phyloP scores from a whole-genome alignment of 1,140 invertebrate genomes.

The Bombus balteatus region DNA sequence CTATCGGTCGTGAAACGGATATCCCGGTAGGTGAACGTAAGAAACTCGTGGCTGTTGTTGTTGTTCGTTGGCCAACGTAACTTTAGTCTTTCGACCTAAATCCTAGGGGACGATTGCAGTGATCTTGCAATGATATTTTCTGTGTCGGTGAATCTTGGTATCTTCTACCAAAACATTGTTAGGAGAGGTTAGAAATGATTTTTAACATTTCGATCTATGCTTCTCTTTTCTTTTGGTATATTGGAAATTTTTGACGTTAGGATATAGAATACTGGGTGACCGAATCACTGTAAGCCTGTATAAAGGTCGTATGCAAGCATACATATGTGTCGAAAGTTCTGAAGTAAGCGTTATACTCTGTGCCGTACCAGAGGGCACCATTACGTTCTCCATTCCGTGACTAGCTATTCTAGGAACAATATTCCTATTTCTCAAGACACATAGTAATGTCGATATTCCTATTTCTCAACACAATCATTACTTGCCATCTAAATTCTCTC shows the following conservation, averaged over 20 bases:
- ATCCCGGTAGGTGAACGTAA: neutral
- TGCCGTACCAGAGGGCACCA: no score
- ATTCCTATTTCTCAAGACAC: no score
- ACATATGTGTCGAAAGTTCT: neutral
- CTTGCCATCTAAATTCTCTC: neutral
- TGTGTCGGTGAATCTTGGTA: neutral
- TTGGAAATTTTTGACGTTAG: neutral
- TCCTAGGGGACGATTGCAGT: neutral
- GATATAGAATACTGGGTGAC: neutral
- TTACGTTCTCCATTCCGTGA: neutral
- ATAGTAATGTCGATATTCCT: no score
- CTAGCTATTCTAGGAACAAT: no score
- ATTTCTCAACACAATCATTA: neutral
- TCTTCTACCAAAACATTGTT: no score
- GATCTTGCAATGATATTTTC: neutral
- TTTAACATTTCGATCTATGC: neutral
- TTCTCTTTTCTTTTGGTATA: neutral
- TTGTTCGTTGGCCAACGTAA: neutral
- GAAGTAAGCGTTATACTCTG: no score
- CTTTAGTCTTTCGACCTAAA: neutral
- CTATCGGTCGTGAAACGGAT: constrained; percentile 8
- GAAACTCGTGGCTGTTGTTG: constrained; percentile 12
- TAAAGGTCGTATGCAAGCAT: neutral
- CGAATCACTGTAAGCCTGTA: neutral
- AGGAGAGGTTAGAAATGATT: no score